phyloP scores from a whole-genome alignment of 2,888 invertebrate species.

The Oscheius sp. region DNA sequence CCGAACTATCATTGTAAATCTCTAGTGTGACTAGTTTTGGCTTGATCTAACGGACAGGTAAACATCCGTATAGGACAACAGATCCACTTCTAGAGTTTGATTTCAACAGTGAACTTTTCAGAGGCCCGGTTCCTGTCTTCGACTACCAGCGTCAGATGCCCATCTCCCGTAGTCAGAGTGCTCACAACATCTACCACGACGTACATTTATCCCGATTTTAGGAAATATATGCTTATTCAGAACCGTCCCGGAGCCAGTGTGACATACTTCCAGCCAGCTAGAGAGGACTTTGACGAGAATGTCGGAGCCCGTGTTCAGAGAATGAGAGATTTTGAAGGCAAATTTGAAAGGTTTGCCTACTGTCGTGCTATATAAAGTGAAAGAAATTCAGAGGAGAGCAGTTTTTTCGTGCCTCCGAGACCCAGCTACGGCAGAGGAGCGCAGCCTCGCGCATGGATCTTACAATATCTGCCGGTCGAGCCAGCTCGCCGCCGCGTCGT shows the following conservation, averaged over 20 bases:
- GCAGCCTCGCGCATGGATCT: constrained; percentile 35
- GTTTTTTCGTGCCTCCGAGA: constrained; percentile 39
- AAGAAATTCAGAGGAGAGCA: constrained; percentile 27
- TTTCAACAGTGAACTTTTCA: not conserved
- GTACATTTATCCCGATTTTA: not conserved
- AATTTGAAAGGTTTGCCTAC: constrained; percentile 21
- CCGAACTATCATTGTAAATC: too few relatives aligned
- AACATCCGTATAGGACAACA: too few relatives aligned
- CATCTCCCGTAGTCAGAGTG: constrained; percentile 48
- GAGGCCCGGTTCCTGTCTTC: constrained; percentile 17
- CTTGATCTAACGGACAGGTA: too few relatives aligned
- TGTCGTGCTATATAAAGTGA: not conserved
- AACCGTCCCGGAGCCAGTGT: constrained; percentile 1
- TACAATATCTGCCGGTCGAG: constrained; percentile 32
- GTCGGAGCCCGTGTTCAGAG: constrained; percentile 15
- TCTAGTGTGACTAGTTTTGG: too few relatives aligned
- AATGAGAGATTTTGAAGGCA: constrained; percentile 16
- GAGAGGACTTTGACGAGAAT: constrained; percentile 16
- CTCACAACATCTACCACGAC: constrained; percentile 41
- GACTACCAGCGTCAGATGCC: constrained; percentile 39
- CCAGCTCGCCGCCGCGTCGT: constrained; percentile 31
- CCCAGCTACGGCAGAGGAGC: constrained; percentile 22
- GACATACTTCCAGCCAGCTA: constrained; percentile 3
- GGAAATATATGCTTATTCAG: not conserved
- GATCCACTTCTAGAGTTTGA: too few relatives aligned